A percentile compares a stretch with the other conserved stretches of the same genome.
Evolutionary conservation across 2,113 vertebrate species (phyloP).

Genomic region (Paramisgurnus dabryanus): DNA sequence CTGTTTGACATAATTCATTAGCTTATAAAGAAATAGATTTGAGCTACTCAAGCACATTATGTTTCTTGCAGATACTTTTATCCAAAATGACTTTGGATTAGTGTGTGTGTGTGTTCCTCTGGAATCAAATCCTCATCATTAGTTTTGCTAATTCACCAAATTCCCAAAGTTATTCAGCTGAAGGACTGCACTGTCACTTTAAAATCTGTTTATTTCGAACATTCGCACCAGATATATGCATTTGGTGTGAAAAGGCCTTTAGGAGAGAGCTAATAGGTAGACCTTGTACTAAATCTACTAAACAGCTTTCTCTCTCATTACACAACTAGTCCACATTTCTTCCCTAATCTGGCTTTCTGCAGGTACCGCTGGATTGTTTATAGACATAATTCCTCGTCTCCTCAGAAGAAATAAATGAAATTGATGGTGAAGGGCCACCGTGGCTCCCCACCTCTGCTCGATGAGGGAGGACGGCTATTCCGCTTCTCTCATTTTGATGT

Average conservation of each 20-base stretch:
- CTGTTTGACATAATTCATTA: neutral
- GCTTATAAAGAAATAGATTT: no score
- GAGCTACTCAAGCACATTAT: no score
- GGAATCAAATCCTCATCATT: no score
- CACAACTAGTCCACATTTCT: slow-evolving; percentile 29
- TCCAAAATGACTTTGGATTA: no score
- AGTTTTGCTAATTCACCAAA: no score
- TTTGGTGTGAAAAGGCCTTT: neutral
- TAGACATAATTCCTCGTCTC: slow-evolving; percentile 51
- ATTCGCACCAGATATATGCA: no score
- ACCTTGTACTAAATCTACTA: slow-evolving; percentile 39
- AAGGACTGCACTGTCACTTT: no score
- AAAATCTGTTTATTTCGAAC: no score
- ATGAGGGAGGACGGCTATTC: slow-evolving; percentile 47
- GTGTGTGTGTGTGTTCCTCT: no score
- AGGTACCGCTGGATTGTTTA: slow-evolving; percentile 59
- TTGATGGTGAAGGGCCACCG: slow-evolving; percentile 58
- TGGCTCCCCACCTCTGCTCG: slow-evolving; percentile 30
- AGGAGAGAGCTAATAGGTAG: neutral
- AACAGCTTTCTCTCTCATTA: slow-evolving; percentile 30
- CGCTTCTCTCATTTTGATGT: slow-evolving; percentile 52
- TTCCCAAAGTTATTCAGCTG: no score
- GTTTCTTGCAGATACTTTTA: no score
- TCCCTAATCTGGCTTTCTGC: slow-evolving; percentile 61
- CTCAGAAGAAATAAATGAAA: slow-evolving; percentile 64